These are phyloP conservation scores for Molossus molossus DNA, from an alignment of 2,797 vertebrate species.

Conservation along the genomic window DNA sequence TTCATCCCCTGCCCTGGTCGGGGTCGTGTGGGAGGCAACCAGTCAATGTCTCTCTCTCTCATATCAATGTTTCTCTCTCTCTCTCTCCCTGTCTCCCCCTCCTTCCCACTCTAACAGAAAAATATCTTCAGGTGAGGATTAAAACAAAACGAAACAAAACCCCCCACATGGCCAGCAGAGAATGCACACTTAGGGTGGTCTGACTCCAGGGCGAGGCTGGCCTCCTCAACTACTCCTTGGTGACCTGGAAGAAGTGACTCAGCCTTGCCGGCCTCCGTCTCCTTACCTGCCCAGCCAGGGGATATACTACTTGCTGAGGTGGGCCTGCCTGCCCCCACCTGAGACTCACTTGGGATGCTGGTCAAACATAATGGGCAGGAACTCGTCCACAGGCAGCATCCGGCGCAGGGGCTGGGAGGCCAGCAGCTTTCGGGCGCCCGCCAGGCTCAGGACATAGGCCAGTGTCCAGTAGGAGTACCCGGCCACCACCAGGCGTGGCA, in stretches of 20 bases:
- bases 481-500: conserved; percentile 93
- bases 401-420: conserved; percentile 95
- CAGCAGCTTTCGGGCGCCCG: conserved; percentile 95
- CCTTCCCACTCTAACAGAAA: too few relatives aligned
- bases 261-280: not conserved
- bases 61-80: too few relatives aligned
- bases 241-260: not conserved
- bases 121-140: too few relatives aligned
- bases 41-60: too few relatives aligned
- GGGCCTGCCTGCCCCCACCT: not conserved
- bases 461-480: conserved; percentile 98
- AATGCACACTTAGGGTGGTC: not conserved
- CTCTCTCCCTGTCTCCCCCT: too few relatives aligned
- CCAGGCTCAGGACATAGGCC: conserved; percentile 95
- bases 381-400: conserved; percentile 98
- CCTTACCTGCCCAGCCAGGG: not conserved
- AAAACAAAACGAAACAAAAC: too few relatives aligned
- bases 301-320: not conserved
- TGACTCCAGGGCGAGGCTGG: not conserved
- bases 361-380: conserved; percentile 99
- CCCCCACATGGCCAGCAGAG: not conserved
- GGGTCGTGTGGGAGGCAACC: too few relatives aligned
- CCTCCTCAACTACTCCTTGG: too few relatives aligned
- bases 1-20: too few relatives aligned
- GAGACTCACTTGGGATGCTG: conserved; percentile 96